Evolutionary conservation across 1,140 invertebrate species (phyloP).

Genomic region (Tachypleus tridentatus): DNA sequence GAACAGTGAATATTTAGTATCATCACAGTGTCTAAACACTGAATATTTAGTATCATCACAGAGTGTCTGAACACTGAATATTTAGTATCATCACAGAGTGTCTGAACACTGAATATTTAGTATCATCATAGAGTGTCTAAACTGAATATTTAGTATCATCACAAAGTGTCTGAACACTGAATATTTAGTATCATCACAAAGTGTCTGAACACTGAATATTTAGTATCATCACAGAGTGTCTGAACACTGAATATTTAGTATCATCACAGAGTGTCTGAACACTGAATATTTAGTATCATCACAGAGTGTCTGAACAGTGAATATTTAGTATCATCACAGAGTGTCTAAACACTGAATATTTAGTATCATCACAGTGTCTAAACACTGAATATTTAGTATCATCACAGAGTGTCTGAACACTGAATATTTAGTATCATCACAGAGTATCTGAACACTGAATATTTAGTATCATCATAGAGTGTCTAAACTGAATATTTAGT

Average conservation of each 20-base stretch:
- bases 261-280: background rate
- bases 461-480: background rate
- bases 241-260: background rate
- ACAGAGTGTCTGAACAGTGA: background rate
- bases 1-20: slow-evolving; percentile 5
- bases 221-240: background rate
- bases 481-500: background rate
- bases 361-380: background rate
- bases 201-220: no score
- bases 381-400: background rate
- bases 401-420: background rate
- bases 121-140: background rate
- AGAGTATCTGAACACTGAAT: no score
- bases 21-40: background rate
- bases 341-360: no score
- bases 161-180: background rate
- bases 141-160: background rate
- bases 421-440: background rate
- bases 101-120: background rate
- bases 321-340: background rate
- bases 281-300: background rate
- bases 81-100: background rate
- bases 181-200: background rate
- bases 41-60: background rate
- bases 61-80: no score